Evolutionary conservation across 2,888 invertebrate genomes (phyloP), one percentile per base, ranked within the genome.

Genomic region (Mimas tiliae): DNA sequence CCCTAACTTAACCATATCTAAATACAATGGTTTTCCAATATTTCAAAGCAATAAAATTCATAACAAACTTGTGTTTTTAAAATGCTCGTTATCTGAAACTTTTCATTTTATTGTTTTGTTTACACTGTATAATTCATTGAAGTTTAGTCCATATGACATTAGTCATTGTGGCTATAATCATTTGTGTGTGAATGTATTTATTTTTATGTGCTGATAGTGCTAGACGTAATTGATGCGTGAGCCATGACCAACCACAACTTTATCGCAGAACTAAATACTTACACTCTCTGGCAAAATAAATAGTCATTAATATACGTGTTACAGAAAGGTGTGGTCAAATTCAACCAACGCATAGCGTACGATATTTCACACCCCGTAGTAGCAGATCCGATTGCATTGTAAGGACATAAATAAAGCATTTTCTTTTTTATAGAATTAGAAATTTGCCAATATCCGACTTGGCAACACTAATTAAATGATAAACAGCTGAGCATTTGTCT

Each of bases 191-290:
- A 16, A 38, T 16, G 38, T 38, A 53, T 38, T 19, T 38, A 55
- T 55, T 42, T 58, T 58, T 58, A 58, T 58, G 58, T 58, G 12
- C 58, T 58, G 58, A 58, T 58, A 42, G 38, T 58, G 58, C 42
- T 58, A 58, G 58, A 58, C 58, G 58, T 42, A 58, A 42, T 58
- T 42, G 58, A 42, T 58, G 58, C 58, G 58, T 58, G 45, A 53
- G 27, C 64, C 64, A 64, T 64, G 64, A 64, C 64, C 64, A 52
- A 21, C 38, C 53, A 21, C 64, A 64, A 64, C 64, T 34, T 53
- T 42, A 58, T 42, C 16, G 58, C 58, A 19, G 38, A 42, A 38
- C 58, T 58, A 58, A 58, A 58, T 12, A 21, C 19, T 42, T 58
- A 58, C 58, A 58, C 38, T 19, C 19, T 19, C 42, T 16, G 58